These are phyloP conservation scores for Cyaniris semiargus DNA, from an alignment of 2,888 invertebrate species.

Conservation along the genomic window DNA sequence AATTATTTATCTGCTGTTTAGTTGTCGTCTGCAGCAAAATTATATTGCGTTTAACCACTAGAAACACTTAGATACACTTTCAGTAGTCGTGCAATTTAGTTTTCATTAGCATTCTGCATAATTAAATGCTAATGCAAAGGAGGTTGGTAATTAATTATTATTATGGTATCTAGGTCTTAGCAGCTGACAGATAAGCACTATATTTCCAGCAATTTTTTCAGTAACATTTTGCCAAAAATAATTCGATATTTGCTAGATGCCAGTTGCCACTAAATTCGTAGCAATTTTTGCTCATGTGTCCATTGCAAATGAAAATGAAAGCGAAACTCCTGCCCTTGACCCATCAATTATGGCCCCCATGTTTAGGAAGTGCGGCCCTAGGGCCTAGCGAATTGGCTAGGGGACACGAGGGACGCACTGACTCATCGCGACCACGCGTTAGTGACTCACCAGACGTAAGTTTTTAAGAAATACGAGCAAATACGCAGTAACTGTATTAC, in stretches of 20 bases:
- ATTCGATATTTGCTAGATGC: too few relatives aligned
- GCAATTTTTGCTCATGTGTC: background rate
- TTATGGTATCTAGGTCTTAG: too few relatives aligned
- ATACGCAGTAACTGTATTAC: slow-evolving; percentile 10
- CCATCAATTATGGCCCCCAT: slow-evolving; percentile 40
- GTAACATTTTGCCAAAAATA: too few relatives aligned
- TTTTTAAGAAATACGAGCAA: slow-evolving; percentile 9
- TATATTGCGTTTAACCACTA: background rate
- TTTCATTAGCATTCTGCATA: too few relatives aligned
- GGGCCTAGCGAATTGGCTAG: slow-evolving; percentile 44
- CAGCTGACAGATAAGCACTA: too few relatives aligned
- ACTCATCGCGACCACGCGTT: slow-evolving; percentile 33
- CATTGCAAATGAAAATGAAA: background rate
- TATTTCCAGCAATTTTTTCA: too few relatives aligned
- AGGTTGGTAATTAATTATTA: too few relatives aligned
- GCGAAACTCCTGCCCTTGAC: slow-evolving; percentile 40
- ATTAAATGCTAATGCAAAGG: too few relatives aligned
- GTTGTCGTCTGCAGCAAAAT: too few relatives aligned
- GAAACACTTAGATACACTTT: background rate
- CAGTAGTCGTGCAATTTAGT: too few relatives aligned
- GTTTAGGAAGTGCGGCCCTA: slow-evolving; percentile 41
- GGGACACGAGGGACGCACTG: slow-evolving; percentile 32
- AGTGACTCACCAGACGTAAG: background rate
- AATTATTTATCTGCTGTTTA: background rate
- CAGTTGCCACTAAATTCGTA: background rate